These are phyloP conservation scores for Pampusana beccarii DNA, from an alignment of 2,113 vertebrate species.

Conservation along the genomic window DNA sequence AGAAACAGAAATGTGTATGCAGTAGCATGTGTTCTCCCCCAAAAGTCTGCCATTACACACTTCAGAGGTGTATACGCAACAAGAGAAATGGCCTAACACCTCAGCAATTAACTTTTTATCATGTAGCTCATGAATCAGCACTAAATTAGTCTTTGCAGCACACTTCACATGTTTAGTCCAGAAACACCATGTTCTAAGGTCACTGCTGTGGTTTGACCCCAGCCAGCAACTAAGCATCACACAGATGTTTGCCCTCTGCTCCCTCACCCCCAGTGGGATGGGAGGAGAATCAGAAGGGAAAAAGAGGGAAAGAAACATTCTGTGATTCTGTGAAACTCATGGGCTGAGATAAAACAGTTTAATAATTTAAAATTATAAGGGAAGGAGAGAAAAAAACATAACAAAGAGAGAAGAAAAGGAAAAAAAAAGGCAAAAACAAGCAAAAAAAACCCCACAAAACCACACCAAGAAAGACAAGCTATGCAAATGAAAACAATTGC, in stretches of 20 bases:
- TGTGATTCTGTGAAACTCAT: background rate
- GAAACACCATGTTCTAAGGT: background rate
- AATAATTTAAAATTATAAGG: background rate
- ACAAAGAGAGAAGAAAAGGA: background rate
- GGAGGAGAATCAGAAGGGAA: background rate
- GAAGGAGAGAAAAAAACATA: background rate
- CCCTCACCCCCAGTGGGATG: fast-evolving
- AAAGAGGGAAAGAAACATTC: background rate
- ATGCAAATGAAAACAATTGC: background rate
- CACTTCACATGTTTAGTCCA: background rate
- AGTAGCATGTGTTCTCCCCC: background rate
- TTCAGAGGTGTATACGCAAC: background rate
- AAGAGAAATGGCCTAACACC: background rate
- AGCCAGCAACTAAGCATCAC: background rate
- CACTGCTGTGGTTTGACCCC: background rate
- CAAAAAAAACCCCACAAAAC: background rate
- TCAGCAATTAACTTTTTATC: background rate
- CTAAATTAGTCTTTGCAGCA: background rate
- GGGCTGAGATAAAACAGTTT: background rate
- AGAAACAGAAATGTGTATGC: background rate
- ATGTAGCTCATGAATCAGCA: background rate
- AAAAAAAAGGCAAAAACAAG: background rate
- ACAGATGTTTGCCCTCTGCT: too few species aligned
- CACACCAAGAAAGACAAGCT: background rate
- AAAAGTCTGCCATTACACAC: background rate